Conservation (phyloP, 2,113 vertebrate genomes). For the Donacobius atricapilla region DNA sequence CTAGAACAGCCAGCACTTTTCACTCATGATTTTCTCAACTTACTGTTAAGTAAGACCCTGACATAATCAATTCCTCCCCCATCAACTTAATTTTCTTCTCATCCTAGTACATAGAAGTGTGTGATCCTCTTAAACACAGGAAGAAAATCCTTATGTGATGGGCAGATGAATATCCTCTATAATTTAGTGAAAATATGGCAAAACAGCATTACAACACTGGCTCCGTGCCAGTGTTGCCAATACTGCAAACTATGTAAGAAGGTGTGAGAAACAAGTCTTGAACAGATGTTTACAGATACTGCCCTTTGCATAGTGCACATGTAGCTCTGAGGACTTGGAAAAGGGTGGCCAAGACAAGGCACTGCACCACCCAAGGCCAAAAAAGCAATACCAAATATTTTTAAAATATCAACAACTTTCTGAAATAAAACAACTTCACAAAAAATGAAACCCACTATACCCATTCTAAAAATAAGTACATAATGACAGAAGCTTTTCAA, state of each 20-base stretch:
- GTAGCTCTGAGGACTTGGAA: background rate
- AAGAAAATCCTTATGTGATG: background rate
- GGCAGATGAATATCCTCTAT: background rate
- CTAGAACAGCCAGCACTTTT: background rate
- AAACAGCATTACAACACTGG: background rate
- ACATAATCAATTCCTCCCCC: background rate
- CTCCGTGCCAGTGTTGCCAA: accelerated
- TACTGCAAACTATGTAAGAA: accelerated
- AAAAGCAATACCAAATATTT: background rate
- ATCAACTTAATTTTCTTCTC: too few species aligned
- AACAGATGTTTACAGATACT: background rate
- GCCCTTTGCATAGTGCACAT: background rate
- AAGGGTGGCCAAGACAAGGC: background rate
- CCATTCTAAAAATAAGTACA: background rate
- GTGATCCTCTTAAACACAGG: background rate
- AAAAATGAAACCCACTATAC: background rate
- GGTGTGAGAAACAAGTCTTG: background rate
- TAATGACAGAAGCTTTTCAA: background rate
- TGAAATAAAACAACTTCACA: background rate
- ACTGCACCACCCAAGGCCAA: background rate
- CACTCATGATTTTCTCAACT: background rate
- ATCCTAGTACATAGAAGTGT: background rate
- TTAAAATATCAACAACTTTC: background rate
- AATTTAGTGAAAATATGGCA: background rate
- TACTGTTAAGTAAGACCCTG: background rate